Percentiles rank a stretch among this genome's conserved stretches.
phyloP scores from a whole-genome alignment of 2,113 vertebrate species.

The Notothenia coriiceps region DNA sequence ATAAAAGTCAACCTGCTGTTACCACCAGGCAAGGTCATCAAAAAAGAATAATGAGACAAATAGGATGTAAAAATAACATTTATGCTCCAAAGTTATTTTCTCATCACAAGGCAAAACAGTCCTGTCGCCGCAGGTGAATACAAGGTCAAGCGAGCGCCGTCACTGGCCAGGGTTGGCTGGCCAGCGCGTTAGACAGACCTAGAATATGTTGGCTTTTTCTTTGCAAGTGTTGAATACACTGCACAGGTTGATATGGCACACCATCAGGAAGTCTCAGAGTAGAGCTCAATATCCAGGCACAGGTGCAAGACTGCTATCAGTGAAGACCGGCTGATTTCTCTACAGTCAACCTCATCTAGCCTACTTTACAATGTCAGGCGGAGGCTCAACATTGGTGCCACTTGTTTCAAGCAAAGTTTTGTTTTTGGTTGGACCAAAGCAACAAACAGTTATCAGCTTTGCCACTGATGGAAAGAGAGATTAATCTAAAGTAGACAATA shows the following conservation, averaged over 20 bases:
- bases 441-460: constrained; percentile 66
- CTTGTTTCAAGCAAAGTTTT: constrained; percentile 59
- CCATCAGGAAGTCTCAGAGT: constrained; percentile 53
- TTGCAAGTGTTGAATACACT: constrained; percentile 59
- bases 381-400: constrained; percentile 56
- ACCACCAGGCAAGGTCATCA: constrained; percentile 71
- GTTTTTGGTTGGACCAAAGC: constrained; percentile 66
- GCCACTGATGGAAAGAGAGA: constrained; percentile 61
- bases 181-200: constrained; percentile 42
- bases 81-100: constrained; percentile 67
- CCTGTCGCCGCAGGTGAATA: constrained; percentile 69
- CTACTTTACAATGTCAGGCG: constrained; percentile 61
- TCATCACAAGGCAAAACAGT: constrained; percentile 83
- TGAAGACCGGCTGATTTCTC: constrained; percentile 56
- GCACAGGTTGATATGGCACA: constrained; percentile 75
- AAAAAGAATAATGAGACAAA: constrained; percentile 65
- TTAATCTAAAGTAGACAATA: constrained; percentile 71
- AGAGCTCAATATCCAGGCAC: constrained; percentile 67
- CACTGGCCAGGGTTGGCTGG: constrained; percentile 9
- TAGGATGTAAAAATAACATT: constrained; percentile 58
- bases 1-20: constrained; percentile 60
- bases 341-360: constrained; percentile 27
- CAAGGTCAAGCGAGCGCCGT: constrained; percentile 53
- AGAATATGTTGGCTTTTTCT: constrained; percentile 61
- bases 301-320: constrained; percentile 65